Conservation (phyloP, 1,140 invertebrate species). For the Acromyrmex heyeri region DNA sequence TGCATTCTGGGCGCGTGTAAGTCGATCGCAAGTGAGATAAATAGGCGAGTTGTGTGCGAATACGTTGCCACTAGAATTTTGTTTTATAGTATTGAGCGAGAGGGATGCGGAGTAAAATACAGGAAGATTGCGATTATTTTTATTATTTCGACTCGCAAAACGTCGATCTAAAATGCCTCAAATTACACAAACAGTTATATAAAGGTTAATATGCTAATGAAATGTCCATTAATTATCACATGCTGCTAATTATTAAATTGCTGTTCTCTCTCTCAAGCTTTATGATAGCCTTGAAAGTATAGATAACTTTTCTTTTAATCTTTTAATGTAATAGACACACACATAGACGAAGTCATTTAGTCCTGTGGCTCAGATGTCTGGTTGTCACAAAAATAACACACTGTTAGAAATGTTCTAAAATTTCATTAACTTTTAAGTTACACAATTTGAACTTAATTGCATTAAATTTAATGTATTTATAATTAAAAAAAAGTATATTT, state of each 20-base stretch:
- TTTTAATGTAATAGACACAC: neutral
- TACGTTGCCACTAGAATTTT: constrained; percentile 40
- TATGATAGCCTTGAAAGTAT: neutral
- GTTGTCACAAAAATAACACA: constrained; percentile 3
- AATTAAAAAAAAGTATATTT: too few relatives aligned
- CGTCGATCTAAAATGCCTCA: neutral
- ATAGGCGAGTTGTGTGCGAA: constrained; percentile 46
- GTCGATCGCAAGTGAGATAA: constrained; percentile 71
- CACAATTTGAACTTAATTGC: too few relatives aligned
- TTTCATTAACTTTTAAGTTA: too few relatives aligned
- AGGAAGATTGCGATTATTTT: constrained; percentile 38
- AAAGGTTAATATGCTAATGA: constrained; percentile 17
- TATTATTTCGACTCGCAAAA: neutral
- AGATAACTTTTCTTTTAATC: neutral
- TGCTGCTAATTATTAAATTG: constrained; percentile 12
- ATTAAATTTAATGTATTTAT: too few relatives aligned
- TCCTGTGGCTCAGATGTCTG: neutral
- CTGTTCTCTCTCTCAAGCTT: neutral
- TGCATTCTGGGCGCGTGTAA: constrained; percentile 70
- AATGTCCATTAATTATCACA: constrained; percentile 40
- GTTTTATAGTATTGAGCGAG: neutral
- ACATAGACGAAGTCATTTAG: neutral
- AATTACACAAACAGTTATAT: constrained; percentile 7
- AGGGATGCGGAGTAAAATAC: neutral
- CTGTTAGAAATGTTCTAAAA: too few relatives aligned